phyloP scores from a whole-genome alignment of 1,140 invertebrate genomes.

The Panulirus ornatus region DNA sequence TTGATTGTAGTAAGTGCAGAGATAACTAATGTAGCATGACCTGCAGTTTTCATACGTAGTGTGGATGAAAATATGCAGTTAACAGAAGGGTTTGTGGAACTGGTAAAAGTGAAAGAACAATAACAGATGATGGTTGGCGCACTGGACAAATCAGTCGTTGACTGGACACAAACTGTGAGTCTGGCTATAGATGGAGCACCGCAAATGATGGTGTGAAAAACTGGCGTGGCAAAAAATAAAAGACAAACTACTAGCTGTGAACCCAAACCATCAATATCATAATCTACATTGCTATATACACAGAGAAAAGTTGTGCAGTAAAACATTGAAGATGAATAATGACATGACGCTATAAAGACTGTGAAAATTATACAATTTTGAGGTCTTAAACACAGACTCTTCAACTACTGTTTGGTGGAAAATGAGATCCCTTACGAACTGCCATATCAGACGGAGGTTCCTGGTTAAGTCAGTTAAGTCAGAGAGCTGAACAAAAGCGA shows the following conservation, averaged over 20 bases:
- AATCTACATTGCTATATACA: conserved; percentile 16
- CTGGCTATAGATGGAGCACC: conserved; percentile 27
- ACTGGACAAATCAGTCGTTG: not conserved
- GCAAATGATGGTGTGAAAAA: conserved; percentile 13
- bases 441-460: conserved; percentile 16
- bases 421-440: not conserved
- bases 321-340: conserved; percentile 32
- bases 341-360: not conserved
- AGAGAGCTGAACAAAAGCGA: too few relatives aligned
- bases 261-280: not conserved
- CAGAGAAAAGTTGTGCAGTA: conserved; percentile 17
- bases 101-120: conserved; percentile 12
- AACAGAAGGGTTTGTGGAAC: conserved; percentile 44
- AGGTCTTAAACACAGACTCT: conserved; percentile 22
- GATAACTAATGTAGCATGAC: conserved; percentile 34
- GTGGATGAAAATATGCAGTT: conserved; percentile 26
- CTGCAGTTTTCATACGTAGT: conserved; percentile 28
- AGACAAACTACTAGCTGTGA: conserved; percentile 21
- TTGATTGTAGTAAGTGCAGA: conserved; percentile 44
- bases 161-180: conserved; percentile 12
- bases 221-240: conserved; percentile 30
- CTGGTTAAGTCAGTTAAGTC: too few relatives aligned
- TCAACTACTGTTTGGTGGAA: conserved; percentile 6
- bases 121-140: conserved; percentile 2
- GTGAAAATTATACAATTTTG: not conserved